Percentiles rank a stretch among this genome's conserved stretches.
Conservation (phyloP, 1,140 invertebrate species). For the Arion vulgaris region DNA sequence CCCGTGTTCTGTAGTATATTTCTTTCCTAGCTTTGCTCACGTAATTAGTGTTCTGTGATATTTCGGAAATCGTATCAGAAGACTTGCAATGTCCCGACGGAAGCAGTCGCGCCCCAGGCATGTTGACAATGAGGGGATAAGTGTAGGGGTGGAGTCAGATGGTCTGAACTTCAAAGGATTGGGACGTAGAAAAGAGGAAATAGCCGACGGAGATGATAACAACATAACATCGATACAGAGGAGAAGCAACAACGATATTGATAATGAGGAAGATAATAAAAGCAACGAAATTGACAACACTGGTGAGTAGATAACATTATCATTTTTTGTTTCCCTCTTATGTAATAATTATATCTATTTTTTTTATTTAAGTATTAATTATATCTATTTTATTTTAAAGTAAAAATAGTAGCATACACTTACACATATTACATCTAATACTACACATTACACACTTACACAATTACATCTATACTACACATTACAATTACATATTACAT, state of each 20-base stretch:
- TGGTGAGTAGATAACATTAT: conserved; percentile 1
- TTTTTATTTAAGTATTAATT: no score
- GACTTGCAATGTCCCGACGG: not conserved
- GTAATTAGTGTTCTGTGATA: not conserved
- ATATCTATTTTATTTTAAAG: no score
- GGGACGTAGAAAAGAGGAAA: not conserved
- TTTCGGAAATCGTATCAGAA: not conserved
- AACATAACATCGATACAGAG: not conserved
- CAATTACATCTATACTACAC: no score
- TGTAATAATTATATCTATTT: no score
- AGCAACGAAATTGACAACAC: not conserved
- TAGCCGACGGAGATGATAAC: not conserved
- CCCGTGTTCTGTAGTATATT: no score
- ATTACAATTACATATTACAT: no score
- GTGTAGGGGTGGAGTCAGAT: not conserved
- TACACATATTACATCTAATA: no score
- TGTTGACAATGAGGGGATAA: conserved; percentile 12
- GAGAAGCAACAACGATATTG: not conserved
- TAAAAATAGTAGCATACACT: no score
- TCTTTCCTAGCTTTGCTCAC: not conserved
- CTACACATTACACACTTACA: no score
- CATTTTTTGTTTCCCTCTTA: not conserved
- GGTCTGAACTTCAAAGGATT: not conserved
- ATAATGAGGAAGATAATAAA: conserved; percentile 5
- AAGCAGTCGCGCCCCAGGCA: conserved; percentile 20